Base-by-base conservation (phyloP, 2,888 invertebrate genomes). In the Cosmopolites sordidus region DNA sequence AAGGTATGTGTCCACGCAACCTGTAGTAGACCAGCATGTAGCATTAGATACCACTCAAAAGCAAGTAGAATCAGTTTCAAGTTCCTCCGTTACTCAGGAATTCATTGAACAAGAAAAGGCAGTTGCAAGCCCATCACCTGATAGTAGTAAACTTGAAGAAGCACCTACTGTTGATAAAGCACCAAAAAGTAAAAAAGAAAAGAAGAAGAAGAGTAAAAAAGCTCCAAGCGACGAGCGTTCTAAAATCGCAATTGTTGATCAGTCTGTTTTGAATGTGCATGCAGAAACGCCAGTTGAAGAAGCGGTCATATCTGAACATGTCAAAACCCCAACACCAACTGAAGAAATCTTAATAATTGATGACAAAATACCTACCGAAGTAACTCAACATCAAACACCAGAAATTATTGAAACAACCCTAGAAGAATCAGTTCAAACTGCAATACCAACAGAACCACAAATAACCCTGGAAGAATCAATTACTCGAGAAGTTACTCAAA, bases 1-100 rank as follows among this genome's bases (percentile, higher is more conserved):
- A 1, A 73, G 73, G 73, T 73, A 73, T 62, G 74, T 72, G 55
- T 60, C 68, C 68, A 66, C 68, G 56, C 63, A 62, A 64, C 57
- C 67, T 49, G 69, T 68, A 66, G 68, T 51, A 58, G 60, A 51
- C 42, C 51, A 65, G 58, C 62, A 64, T 61, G 64, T 63, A 60
- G 67, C 68, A 69, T 67, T 55, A 50, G 59, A 54, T 51, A 54
- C 55, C 56, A 62, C 60, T 42, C 58, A 60, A 52, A 42, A 58
- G 37, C 43, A 54, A 58, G 52, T 56, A 54, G 59, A 55, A 54
- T 47, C 39, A 51, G 55, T 59, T 43, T 52, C 56, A 51, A 29
- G 51, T 42, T 47, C 49, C 44, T 54, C 52, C 43, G 49, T 58
- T 51, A 53, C 61, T 44, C 55, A 43, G 57, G 63, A 66, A 40